Evolutionary conservation across 2,797 vertebrate genomes (phyloP).

Genomic region (Graptemys geographica): DNA sequence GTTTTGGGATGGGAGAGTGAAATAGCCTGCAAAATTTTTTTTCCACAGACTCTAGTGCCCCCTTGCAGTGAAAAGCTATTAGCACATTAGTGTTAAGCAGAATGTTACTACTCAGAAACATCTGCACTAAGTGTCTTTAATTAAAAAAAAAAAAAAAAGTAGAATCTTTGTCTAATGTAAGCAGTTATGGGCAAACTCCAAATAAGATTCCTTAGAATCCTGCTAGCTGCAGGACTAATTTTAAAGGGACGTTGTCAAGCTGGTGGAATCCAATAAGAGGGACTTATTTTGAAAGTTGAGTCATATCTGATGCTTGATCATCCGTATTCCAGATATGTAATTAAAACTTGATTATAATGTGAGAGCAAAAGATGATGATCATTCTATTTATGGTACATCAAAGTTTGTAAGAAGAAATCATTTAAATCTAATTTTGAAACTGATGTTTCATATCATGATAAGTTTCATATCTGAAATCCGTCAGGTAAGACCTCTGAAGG

Average conservation of each 20-base stretch:
- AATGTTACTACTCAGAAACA: not conserved
- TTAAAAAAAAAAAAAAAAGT: not conserved
- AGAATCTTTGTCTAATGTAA: not conserved
- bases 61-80: not conserved
- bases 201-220: not conserved
- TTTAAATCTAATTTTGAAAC: not conserved
- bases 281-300: not conserved
- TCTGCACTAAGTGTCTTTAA: not conserved
- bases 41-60: not conserved
- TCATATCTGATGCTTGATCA: not conserved
- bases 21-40: not conserved
- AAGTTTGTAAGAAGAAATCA: not conserved
- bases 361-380: not conserved
- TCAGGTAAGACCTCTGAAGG: not conserved
- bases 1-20: not conserved
- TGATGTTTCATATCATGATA: too few species aligned
- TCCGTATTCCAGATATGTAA: not conserved
- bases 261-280: not conserved
- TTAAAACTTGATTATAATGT: not conserved
- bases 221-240: not conserved
- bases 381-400: not conserved
- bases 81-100: not conserved
- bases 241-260: not conserved
- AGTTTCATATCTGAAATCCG: accelerated
- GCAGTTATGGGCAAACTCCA: not conserved